Percentiles rank a stretch among this genome's conserved stretches.
Conservation (phyloP, 30 jellyfish, hydroid and myxozoan genomes). For the Clytia hemisphaerica region DNA sequence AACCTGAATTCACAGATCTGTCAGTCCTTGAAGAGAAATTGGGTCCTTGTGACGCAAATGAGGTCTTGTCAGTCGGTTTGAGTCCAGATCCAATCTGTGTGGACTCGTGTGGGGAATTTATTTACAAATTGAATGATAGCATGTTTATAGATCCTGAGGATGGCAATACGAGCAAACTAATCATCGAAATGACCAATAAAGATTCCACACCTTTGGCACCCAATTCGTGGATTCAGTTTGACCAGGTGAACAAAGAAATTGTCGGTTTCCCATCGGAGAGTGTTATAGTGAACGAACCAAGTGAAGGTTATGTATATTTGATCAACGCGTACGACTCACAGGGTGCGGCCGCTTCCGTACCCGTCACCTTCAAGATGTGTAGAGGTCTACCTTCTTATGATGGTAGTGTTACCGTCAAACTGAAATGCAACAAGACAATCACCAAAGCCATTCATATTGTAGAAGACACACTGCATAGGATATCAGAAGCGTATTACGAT, state of each 20-base stretch:
- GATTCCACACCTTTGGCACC: background rate
- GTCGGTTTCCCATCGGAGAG: constrained; percentile 70
- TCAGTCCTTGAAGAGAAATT: constrained; percentile 26
- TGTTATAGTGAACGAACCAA: constrained; percentile 27
- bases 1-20: constrained; percentile 20
- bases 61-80: background rate
- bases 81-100: constrained; percentile 7
- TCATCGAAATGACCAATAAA: background rate
- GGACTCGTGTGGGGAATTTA: constrained; percentile 12
- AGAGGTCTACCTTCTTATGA: constrained; percentile 21
- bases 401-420: background rate
- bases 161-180: background rate
- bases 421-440: background rate
- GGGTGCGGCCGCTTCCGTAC: constrained; percentile 16
- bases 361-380: constrained; percentile 2
- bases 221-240: constrained; percentile 59
- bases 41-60: constrained; percentile 24
- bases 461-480: background rate
- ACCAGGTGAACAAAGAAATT: constrained; percentile 14
- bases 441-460: background rate
- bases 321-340: constrained; percentile 32
- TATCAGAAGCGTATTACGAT: constrained; percentile 9
- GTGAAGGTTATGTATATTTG: constrained; percentile 32
- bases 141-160: constrained; percentile 23
- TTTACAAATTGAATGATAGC: background rate